A percentile compares a stretch with the other conserved stretches of the same genome.
Conservation (phyloP, 2,113 vertebrate species). For the Callipepla squamata region DNA sequence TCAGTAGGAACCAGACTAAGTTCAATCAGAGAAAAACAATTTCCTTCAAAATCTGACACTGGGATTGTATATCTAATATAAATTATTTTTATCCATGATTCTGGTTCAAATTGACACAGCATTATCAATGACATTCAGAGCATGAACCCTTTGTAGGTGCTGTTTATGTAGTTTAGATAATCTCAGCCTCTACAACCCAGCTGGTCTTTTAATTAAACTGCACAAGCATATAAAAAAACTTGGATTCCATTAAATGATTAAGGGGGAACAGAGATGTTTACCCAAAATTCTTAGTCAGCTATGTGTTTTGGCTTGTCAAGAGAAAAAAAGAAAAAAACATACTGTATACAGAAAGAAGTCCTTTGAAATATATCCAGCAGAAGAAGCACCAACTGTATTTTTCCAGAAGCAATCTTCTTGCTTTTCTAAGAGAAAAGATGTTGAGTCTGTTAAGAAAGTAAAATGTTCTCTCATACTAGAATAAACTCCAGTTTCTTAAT, state of each 20-base stretch:
- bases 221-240: background rate
- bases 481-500: background rate
- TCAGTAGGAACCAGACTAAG: background rate
- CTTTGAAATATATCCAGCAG: background rate
- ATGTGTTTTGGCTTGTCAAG: background rate
- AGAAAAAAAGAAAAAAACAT: background rate
- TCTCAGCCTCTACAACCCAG: background rate
- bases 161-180: background rate
- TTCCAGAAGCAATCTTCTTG: background rate
- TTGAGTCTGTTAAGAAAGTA: background rate
- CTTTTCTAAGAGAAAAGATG: background rate
- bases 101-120: background rate
- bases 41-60: background rate
- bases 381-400: background rate
- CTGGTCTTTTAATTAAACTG: background rate
- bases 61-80: background rate
- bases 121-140: background rate
- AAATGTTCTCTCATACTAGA: background rate
- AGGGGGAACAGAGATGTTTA: background rate
- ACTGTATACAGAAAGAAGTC: background rate
- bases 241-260: background rate
- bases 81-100: constrained; percentile 31
- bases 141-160: background rate
- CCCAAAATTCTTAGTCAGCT: constrained; percentile 17
- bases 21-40: background rate